Conservation (phyloP, 2,888 invertebrate genomes). For the Acrocyrtus sp. region DNA sequence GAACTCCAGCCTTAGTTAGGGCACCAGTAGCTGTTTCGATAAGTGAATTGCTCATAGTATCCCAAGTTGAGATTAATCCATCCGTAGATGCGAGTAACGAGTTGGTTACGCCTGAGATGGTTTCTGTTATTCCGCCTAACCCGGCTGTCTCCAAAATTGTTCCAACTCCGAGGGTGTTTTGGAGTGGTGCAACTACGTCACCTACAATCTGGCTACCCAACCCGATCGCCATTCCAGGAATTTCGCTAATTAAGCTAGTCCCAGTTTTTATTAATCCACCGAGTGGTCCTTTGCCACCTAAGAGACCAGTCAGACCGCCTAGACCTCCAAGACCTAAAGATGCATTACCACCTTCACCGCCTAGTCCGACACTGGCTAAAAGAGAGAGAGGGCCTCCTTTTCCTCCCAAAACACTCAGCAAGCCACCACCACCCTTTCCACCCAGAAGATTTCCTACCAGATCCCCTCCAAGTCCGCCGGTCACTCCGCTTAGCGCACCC, state of each 20-base stretch:
- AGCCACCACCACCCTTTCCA: not conserved
- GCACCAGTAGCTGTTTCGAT: not conserved
- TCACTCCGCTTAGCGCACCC: not conserved
- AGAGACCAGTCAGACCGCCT: not conserved
- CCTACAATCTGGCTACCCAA: not conserved
- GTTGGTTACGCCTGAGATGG: not conserved
- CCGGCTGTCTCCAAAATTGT: not conserved
- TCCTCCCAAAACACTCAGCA: not conserved
- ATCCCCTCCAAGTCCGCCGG: not conserved
- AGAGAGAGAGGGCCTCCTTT: not conserved
- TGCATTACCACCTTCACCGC: too few relatives aligned
- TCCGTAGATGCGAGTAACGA: not conserved
- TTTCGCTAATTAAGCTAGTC: not conserved
- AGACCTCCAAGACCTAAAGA: slow-evolving; percentile 1
- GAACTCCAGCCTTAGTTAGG: not conserved
- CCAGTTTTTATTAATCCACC: not conserved
- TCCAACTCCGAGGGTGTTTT: not conserved
- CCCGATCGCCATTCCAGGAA: not conserved
- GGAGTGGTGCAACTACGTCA: not conserved
- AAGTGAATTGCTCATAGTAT: not conserved
- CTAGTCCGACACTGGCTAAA: too few relatives aligned
- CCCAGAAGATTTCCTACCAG: not conserved
- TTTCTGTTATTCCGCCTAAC: not conserved
- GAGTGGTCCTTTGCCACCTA: not conserved
- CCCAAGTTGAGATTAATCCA: not conserved